Evolutionary conservation across 2,888 invertebrate species (phyloP), one percentile per base, ranked within the genome.

Genomic region (Nemapogon koenigi): DNA sequence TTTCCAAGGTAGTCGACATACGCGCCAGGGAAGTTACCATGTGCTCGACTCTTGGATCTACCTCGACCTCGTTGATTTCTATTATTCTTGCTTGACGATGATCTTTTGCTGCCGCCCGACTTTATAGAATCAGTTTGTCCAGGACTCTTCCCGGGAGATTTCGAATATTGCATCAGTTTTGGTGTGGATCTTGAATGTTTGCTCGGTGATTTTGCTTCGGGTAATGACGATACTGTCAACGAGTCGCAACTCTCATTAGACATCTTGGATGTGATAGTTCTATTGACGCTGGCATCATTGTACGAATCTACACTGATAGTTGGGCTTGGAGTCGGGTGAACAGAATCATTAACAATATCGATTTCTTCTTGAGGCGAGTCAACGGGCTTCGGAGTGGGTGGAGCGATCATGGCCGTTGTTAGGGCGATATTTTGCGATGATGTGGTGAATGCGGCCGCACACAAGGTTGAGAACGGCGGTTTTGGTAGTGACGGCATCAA

Each of bases 361-460:
- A 66, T 62, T 39, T 79, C 79, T 41, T 75, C 73, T 15, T 57
- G 57, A 1, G 78, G 73, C 13, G 80, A 76, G 44, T 73, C 71
- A 17, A 64, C 50, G 1, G 69, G 66, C 49, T 81, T 78, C 3
- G 82, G 80, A 2, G 81, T 81, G 1, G 84, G 83, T 3, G 89
- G 84, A 35, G 89, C 88, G 10, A 90, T 89, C 84, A 91, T 89
- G 2, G 90, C 89, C 7, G 90, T 87, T 1, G 90, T 91, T 8
- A 91, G 65, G 1, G 90, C 90, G 75, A 91, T 85, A 53, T 91
- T 91, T 57, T 90, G 90, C 40, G 89, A 87, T 0, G 90, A 89
- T 4, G 90, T 87, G 1, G 91, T 90, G 56, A 91, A 92, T 2
- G 91, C 88, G 2, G 91, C 88, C 4, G 91, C 90, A 55, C 87